These are phyloP conservation scores for Nymphalis urticae DNA, from an alignment of 2,888 invertebrate species.

Conservation along the genomic window DNA sequence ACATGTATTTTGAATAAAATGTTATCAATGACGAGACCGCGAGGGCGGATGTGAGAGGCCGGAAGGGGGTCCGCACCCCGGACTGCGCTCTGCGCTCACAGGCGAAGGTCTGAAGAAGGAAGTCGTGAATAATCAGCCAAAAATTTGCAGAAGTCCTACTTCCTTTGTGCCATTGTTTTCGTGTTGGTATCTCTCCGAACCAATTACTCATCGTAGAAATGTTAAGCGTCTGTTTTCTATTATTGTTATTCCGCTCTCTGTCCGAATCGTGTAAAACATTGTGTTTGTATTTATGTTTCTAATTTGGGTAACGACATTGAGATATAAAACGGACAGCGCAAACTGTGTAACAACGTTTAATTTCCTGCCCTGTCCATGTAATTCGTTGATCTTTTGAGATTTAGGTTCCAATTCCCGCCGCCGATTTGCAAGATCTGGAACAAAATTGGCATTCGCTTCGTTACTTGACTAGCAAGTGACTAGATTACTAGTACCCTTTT, in stretches of 20 bases:
- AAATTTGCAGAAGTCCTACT: conserved; percentile 27
- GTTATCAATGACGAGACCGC: conserved; percentile 10
- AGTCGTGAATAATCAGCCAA: conserved; percentile 31
- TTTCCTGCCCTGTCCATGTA: too few relatives aligned
- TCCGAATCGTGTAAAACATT: too few relatives aligned
- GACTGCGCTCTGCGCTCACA: neutral
- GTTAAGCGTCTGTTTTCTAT: neutral
- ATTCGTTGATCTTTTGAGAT: too few relatives aligned
- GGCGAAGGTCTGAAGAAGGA: neutral
- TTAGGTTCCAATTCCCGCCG: too few relatives aligned
- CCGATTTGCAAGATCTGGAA: too few relatives aligned
- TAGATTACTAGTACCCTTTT: too few relatives aligned
- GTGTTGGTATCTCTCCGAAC: conserved; percentile 11
- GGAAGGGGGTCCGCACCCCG: conserved; percentile 2
- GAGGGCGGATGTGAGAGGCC: conserved; percentile 21
- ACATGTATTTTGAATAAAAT: neutral
- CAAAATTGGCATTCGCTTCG: too few relatives aligned
- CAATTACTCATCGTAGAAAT: conserved; percentile 30
- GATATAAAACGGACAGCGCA: too few relatives aligned
- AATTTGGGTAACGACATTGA: too few relatives aligned
- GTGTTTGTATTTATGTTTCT: too few relatives aligned
- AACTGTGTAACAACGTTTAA: too few relatives aligned
- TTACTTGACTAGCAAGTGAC: too few relatives aligned
- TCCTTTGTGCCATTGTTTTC: conserved; percentile 28
- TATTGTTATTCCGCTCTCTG: neutral